Evolutionary conservation across 2,888 invertebrate species (phyloP).

Genomic region (Pheosia tremula): DNA sequence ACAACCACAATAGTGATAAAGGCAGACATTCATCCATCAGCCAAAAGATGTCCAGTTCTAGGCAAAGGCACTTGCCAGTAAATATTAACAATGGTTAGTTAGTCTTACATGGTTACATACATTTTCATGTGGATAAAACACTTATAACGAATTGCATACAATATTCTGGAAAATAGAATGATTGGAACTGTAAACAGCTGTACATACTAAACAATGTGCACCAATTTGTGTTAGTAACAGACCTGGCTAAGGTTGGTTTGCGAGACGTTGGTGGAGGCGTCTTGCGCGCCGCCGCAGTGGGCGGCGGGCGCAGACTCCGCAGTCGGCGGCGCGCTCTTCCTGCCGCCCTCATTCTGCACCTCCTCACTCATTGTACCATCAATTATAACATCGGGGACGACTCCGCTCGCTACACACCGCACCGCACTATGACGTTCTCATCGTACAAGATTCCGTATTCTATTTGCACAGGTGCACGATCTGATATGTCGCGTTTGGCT

Average conservation of each 20-base stretch:
- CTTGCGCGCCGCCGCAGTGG: constrained; percentile 35
- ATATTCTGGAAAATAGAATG: not conserved
- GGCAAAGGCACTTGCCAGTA: too few relatives aligned
- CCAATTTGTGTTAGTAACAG: not conserved
- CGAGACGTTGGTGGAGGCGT: constrained; percentile 60
- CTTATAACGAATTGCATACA: not conserved
- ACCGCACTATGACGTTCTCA: constrained; percentile 59
- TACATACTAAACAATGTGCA: not conserved
- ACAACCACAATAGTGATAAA: constrained; percentile 12
- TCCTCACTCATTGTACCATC: constrained; percentile 78
- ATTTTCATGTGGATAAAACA: too few relatives aligned
- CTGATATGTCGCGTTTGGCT: constrained; percentile 23
- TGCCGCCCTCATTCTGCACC: constrained; percentile 68
- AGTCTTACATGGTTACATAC: not conserved
- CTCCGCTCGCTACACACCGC: constrained; percentile 37
- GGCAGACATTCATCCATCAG: too few relatives aligned
- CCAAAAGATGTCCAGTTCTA: too few relatives aligned
- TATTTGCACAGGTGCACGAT: constrained; percentile 53
- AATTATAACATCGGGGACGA: constrained; percentile 56
- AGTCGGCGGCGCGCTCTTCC: constrained; percentile 50
- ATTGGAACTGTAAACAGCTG: not conserved
- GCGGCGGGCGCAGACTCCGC: constrained; percentile 41
- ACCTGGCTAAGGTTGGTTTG: constrained; percentile 63
- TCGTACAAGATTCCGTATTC: constrained; percentile 47
- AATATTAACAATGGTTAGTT: too few relatives aligned